A percentile compares a stretch with the other conserved stretches of the same genome.
phyloP scores from a whole-genome alignment of 2,797 vertebrate species.

The Mus spretus region DNA sequence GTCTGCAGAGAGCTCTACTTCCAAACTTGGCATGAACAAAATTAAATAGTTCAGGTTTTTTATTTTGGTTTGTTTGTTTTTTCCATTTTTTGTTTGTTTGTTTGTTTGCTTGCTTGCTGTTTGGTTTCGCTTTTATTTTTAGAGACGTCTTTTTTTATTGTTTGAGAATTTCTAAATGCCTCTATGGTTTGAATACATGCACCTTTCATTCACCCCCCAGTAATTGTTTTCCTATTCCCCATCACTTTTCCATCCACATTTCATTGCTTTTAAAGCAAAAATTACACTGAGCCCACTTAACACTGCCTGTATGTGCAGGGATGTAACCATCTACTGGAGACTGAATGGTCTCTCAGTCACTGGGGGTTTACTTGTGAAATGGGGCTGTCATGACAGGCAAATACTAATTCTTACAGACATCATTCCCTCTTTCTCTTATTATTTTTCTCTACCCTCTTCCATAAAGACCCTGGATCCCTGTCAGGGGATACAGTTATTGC shows the following conservation, averaged over 20 bases:
- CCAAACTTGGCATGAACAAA: neutral
- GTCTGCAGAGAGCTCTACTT: neutral
- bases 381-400: neutral
- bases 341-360: neutral
- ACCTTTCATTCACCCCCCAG: neutral
- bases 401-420: neutral
- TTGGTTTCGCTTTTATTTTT: neutral
- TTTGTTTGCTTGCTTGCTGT: neutral
- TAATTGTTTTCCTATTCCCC: neutral
- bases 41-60: neutral
- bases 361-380: neutral
- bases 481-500: neutral
- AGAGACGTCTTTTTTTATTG: neutral
- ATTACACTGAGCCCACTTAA: too few species aligned
- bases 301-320: neutral
- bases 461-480: neutral
- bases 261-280: neutral
- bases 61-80: neutral
- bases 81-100: too few species aligned
- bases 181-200: neutral
- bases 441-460: neutral
- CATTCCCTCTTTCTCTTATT: neutral
- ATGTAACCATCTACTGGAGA: neutral
- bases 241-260: neutral
- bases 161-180: neutral